Base-by-base conservation (phyloP, 2,797 vertebrate species). In the Parauchenoglanis ngamensis region DNA sequence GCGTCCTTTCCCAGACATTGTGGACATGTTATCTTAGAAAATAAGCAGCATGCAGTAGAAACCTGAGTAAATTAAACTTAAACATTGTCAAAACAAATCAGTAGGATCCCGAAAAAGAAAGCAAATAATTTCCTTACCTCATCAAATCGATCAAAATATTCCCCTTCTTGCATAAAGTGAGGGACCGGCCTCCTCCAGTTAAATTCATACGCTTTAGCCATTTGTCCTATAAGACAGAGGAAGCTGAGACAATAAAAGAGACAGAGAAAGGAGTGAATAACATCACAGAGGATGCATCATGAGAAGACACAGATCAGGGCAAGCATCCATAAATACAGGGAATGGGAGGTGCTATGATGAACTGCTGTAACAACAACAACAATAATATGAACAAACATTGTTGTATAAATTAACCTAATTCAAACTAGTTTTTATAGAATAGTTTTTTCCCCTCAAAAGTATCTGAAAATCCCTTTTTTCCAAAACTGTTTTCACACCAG, bases 141-240 rank as follows among this genome's bases (percentile, higher is more conserved):
- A 93, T 99, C 98, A 3, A 97, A 99, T 95, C 98, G 95, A 93
- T 99, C 98, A 87, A 99, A 99, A 92, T 96, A 94, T 86, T 96
- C 95, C 87, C 98, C 98, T 84, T 98, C 97, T 94, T 98, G 98
- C 96, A 99, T 95, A 94, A 98, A 99, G 87, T 95, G 94, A 61
- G 98, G 97, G 91, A 99, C 96, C 89, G 95, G 94, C 93, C 98
- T 98, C 95, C 98, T 97, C 98, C 98, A 99, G 94, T 98, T 98
- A 94, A 99, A 99, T 93, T 98, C 97, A 31, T 99, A 99, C 52
- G 97, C 97, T 94, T 99, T 99, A 25, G 98, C 98, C 98, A 99
- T 99, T 80, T 82, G 56, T 83, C 81, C 86, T 88, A 2, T 35
- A 84, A 59, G 49, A 87, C 4, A 56, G 15, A 61, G 4, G 46